Conservation (phyloP, 2,797 vertebrate species). For the Myripristis murdjan region DNA sequence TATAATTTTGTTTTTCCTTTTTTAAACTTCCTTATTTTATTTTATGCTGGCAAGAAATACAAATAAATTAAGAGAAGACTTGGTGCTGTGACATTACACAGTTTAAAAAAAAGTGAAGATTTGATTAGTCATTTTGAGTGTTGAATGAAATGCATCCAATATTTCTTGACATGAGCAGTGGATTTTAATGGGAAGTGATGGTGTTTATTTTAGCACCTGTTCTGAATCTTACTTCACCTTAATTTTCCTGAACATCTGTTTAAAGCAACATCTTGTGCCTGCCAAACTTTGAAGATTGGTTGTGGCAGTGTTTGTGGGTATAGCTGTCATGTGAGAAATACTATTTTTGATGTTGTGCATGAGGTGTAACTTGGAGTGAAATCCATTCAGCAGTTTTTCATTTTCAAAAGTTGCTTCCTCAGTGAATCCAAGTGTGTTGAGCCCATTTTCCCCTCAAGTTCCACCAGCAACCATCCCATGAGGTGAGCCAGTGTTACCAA, state of each 20-base stretch:
- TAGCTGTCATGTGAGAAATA: constrained; percentile 69
- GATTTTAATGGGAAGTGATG: neutral
- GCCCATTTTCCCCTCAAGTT: constrained; percentile 53
- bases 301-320: constrained; percentile 59
- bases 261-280: constrained; percentile 57
- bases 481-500: constrained; percentile 65
- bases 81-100: constrained; percentile 18
- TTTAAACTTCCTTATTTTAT: constrained; percentile 3
- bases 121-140: neutral
- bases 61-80: constrained; percentile 12
- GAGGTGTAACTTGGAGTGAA: constrained; percentile 68
- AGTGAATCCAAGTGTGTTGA: constrained; percentile 62
- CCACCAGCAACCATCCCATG: constrained; percentile 71
- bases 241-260: constrained; percentile 41
- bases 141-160: constrained; percentile 38
- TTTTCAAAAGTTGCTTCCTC: constrained; percentile 50
- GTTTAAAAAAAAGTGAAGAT: constrained; percentile 16
- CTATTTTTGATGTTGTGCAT: constrained; percentile 83
- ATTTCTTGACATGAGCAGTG: constrained; percentile 13
- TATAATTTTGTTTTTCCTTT: constrained; percentile 21
- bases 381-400: constrained; percentile 51
- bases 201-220: constrained; percentile 6
- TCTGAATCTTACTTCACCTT: constrained; percentile 15
- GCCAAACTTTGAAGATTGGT: constrained; percentile 50
- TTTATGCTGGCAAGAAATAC: constrained; percentile 15